Evolutionary conservation across 2,888 invertebrate species (phyloP).

Genomic region (Leucophenga maculata): DNA sequence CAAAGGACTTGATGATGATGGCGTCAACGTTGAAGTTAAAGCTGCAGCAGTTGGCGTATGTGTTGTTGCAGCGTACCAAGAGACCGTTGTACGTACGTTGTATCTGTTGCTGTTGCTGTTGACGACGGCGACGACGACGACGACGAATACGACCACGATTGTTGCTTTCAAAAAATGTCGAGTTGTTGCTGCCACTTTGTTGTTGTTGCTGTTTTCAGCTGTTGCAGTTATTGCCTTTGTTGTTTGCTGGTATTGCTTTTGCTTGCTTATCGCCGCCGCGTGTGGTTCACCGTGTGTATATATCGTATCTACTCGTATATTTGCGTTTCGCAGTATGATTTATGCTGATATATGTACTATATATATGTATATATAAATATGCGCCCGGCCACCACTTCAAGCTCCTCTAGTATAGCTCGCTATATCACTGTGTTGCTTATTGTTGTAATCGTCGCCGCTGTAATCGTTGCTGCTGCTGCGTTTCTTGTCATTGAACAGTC

Average conservation of each 20-base stretch:
- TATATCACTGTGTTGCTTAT: too few species aligned
- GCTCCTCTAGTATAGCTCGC: too few species aligned
- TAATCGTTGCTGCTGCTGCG: conserved; percentile 25
- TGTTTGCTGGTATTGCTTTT: conserved; percentile 24
- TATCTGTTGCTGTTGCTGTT: background rate
- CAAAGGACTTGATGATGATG: too few species aligned
- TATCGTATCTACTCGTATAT: conserved; percentile 5
- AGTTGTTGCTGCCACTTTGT: background rate
- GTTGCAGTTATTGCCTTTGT: background rate
- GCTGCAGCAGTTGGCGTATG: background rate
- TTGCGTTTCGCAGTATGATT: conserved; percentile 37
- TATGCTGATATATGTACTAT: background rate
- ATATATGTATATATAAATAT: background rate
- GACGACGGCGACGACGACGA: background rate
- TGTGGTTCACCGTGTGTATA: conserved; percentile 34
- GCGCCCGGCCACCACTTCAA: too few species aligned
- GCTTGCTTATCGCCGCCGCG: conserved; percentile 45
- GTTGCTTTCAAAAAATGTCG: background rate
- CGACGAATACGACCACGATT: background rate
- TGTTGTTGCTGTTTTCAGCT: conserved; percentile 7
- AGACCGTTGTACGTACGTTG: background rate
- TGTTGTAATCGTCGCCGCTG: background rate
- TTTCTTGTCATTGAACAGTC: conserved; percentile 56
- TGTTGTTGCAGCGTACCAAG: too few species aligned
- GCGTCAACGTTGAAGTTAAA: too few species aligned